Percentiles rank a stretch among this genome's conserved stretches.
Evolutionary conservation across 2,113 vertebrate species (phyloP).

Genomic region (Thermophis baileyi): DNA sequence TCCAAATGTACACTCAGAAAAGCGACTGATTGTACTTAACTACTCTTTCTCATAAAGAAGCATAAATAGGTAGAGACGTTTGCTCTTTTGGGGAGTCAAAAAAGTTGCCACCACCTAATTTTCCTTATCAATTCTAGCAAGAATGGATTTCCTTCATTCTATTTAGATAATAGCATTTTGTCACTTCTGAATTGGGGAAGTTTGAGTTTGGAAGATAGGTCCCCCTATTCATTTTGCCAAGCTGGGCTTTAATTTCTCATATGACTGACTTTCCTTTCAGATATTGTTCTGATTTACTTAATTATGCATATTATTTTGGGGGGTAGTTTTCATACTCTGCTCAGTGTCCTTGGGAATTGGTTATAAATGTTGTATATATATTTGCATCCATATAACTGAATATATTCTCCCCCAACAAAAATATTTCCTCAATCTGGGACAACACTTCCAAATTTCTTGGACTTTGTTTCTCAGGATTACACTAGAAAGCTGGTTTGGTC

Average conservation of each 20-base stretch:
- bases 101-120: neutral
- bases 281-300: neutral
- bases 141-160: neutral
- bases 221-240: neutral
- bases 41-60: neutral
- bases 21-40: neutral
- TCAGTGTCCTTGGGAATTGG: neutral
- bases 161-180: neutral
- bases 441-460: neutral
- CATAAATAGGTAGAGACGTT: neutral
- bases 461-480: neutral
- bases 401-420: neutral
- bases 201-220: neutral
- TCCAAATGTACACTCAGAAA: neutral
- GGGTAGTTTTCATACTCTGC: neutral
- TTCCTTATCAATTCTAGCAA: neutral
- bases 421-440: neutral
- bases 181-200: neutral
- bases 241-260: neutral
- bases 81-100: neutral
- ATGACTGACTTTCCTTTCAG: neutral
- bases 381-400: neutral
- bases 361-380: neutral
- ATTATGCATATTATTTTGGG: neutral
- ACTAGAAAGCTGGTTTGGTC: neutral